Evolutionary conservation across 2,888 invertebrate species (phyloP).

Genomic region (Diabrotica balteata): DNA sequence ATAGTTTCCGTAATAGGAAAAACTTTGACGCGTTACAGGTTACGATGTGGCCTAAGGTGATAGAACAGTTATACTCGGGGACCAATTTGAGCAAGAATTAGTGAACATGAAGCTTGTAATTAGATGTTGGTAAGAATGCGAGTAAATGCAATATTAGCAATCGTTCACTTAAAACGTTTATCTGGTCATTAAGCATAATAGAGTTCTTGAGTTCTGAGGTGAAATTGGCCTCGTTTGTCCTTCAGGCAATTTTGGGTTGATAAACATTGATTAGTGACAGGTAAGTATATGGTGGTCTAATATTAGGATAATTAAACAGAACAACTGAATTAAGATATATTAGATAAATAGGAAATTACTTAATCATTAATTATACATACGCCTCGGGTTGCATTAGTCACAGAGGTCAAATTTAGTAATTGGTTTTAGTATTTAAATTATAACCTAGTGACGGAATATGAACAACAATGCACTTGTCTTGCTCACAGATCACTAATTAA

Average conservation of each 20-base stretch:
- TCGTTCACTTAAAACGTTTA: conserved; percentile 14
- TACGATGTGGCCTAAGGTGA: conserved; percentile 24
- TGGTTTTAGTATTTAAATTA: too few relatives aligned
- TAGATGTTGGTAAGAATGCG: conserved; percentile 14
- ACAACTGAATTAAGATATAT: too few relatives aligned
- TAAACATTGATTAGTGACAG: neutral
- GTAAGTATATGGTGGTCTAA: too few relatives aligned
- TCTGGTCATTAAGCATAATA: conserved; percentile 3
- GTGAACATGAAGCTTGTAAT: conserved; percentile 13
- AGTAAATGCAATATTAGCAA: conserved; percentile 10
- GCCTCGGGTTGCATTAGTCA: too few relatives aligned
- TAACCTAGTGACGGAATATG: too few relatives aligned
- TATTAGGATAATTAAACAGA: too few relatives aligned
- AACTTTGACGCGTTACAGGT: conserved; percentile 22
- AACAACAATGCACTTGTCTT: too few relatives aligned
- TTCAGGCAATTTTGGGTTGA: conserved; percentile 3
- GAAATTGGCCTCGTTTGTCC: conserved; percentile 1
- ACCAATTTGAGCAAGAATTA: conserved; percentile 18
- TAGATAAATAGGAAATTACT: too few relatives aligned
- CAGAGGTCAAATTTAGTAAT: too few relatives aligned
- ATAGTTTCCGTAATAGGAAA: conserved; percentile 26
- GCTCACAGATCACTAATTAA: too few relatives aligned
- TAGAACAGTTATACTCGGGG: conserved; percentile 22
- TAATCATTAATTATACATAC: too few relatives aligned
- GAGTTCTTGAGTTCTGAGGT: neutral